Evolutionary conservation across 2,888 invertebrate species (phyloP), one percentile per base, ranked within the genome.

Genomic region (Salticus scenicus): DNA sequence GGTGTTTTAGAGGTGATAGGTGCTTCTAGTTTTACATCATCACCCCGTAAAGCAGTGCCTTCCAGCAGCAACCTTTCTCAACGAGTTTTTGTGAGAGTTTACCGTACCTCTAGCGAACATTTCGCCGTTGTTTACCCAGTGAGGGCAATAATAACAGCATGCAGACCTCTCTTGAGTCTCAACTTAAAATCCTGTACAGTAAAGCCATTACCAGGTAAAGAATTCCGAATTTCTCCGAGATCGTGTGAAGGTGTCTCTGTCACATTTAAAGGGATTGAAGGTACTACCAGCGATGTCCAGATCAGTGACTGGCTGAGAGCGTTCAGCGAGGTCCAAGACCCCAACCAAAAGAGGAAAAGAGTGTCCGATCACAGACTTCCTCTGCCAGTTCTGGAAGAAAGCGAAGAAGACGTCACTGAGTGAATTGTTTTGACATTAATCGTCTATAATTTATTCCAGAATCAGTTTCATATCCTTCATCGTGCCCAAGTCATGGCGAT

Each of bases 101-200:
- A 89, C 69, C 87, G 88, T 12, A 89, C 89, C 2, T 88, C 88
- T 17, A 88, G 88, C 57, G 89, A 89, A 72, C 89, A 89, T 47
- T 89, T 89, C 51, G 88, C 88, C 57, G 88, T 89, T 20, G 71
- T 89, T n/a, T 89, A 88, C 28, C 89, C 89, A 7, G 84, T 88
- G 28, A 87, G 88, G 33, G 87, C 84, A 8, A 77, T 87, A 33
- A 70, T 88, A 20, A 79, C 88, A 10, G 87, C 88, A 0, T 86
- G 88, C 69, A 84, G 88, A 27, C 89, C 89, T 0, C 64, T 88
- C 17, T 79, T 78, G 20, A 86, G 82, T 41, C 51, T 88, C 33
- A 88, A 88, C 66, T 76, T 88, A n/a, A 71, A 82, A 17, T 80
- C 88, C 8, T 88, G 87, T 63, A 71, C 73, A 0, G 87, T 87